Base-by-base conservation (phyloP, 2,888 invertebrate species). In the Scelioninae gen. 2 region DNA sequence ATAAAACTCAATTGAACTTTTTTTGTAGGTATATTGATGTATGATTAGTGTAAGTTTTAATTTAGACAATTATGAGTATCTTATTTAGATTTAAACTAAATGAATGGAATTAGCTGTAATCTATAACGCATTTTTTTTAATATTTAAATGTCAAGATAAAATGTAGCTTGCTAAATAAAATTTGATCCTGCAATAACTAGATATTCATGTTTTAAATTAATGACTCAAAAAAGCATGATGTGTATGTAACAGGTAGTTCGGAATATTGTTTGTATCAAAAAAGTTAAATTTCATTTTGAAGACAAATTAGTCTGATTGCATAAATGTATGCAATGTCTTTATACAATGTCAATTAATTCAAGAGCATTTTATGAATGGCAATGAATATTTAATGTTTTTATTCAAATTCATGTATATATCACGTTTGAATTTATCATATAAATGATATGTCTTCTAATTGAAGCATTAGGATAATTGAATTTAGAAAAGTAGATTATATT, bases 161-260 rank as follows among this genome's bases (percentile, higher is more conserved):
- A n/a, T n/a, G n/a, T n/a, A n/a, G n/a, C n/a, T n/a, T n/a, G n/a
- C n/a, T n/a, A n/a, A n/a, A n/a, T n/a, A n/a, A n/a, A 55, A 43
- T 43, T 28, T 31, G 11, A 18, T 31, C 11, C 4, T 9, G 28
- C 22, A 57, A 43, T 31, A 10, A 11, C 6, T 48, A 4, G 37
- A 48, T 60, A 60, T 60, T 60, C 48, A 60, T 13, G 48, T 48
- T 39, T n/a, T n/a, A 15, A 48, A 22, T 60, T 48, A 60, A 60
- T 48, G 60, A 60, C 28, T 60, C 48, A 48, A 48, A 48, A 37
- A 37, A 48, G 16, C 48, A 18, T 39, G 18, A 4, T 13, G 37
- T 60, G n/a, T n/a, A 60, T 28, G 18, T 48, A 48, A 48, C 18
- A 58, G 39, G 48, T 60, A 48, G 60, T 60, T 60, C 60, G 48